These are phyloP conservation scores for Podilymbus podiceps DNA, from an alignment of 2,113 vertebrate genomes.

Conservation along the genomic window DNA sequence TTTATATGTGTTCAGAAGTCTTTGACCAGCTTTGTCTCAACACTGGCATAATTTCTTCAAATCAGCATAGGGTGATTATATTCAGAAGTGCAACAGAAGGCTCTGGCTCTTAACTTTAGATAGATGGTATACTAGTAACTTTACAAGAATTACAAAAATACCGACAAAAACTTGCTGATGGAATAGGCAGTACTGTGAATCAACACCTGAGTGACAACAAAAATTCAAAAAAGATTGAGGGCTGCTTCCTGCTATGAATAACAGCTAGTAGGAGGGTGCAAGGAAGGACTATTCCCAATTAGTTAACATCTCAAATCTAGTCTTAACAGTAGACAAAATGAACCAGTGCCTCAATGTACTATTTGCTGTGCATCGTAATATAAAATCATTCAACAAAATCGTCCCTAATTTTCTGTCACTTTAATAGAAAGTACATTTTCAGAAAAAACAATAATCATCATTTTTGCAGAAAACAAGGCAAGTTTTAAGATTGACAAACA, in stretches of 20 bases:
- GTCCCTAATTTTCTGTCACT: neutral
- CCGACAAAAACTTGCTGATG: neutral
- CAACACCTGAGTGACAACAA: neutral
- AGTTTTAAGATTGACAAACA: neutral
- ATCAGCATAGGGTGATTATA: neutral
- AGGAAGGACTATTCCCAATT: slow-evolving; percentile 25
- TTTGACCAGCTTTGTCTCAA: neutral
- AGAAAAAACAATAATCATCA: neutral
- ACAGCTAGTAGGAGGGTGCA: slow-evolving; percentile 21
- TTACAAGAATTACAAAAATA: neutral
- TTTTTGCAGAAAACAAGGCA: neutral
- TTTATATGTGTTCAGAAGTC: neutral
- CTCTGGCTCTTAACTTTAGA: neutral
- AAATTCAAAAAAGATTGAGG: neutral
- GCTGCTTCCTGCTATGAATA: slow-evolving; percentile 22
- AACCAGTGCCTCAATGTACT: neutral
- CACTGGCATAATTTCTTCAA: neutral
- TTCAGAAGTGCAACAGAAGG: neutral
- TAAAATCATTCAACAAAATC: neutral
- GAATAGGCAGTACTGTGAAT: neutral
- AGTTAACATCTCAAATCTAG: neutral
- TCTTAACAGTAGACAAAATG: neutral
- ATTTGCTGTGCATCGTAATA: neutral
- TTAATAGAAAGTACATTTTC: neutral
- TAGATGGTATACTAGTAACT: neutral